Evolutionary conservation across 2,113 vertebrate genomes (phyloP), one percentile per base, ranked within the genome.

Genomic region (Gnathonemus longibarbis): DNA sequence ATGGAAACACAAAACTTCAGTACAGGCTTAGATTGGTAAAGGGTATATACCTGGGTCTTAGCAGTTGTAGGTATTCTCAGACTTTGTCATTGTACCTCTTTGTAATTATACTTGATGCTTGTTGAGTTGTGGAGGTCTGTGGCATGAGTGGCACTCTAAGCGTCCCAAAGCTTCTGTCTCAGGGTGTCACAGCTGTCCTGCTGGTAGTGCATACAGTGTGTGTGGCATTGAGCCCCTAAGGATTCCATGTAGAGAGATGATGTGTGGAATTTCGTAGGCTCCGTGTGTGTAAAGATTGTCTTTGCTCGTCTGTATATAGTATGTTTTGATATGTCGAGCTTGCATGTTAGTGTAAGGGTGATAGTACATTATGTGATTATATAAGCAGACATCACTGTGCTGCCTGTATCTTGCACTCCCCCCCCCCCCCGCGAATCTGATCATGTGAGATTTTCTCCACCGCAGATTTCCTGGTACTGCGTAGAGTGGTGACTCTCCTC

Each of bases 391-490:
- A 84, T 84, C 19, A 19, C 17, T 21, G 35, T 24, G 80, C 8
- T 24, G 42, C 42, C 7, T 21, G 15, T 10, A 31, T 84, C 19
- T 19, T 21, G 15, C 1, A 1, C 50, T 3, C 50, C 13, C 52
- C 50, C 50, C 13, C 13, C 21, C 56, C 24, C 27, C 35, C 3
- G 5, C 95, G 94, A 27, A 27, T 27, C 9, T 27, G 9, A n/a
- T 53, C 58, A 66, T 66, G 58, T 66, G 58, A 10, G 58, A 10
- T 62, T n/a, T 74, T 39, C 4, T 74, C 70, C 27, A 31, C 70
- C 31, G 27, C 31, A 15, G 70, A 39, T 39, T 80, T 35, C n/a
- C 74, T 42, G 74, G 74, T 80, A 42, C 35, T 21, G 74, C 1
- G 31, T 80, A 42, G 35, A 15, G 35, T 77, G 31, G 31, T 39